A percentile compares a stretch with the other conserved stretches of the same genome.
These are phyloP conservation scores for Drosophila pectinifera DNA, from an alignment of 1,140 invertebrate genomes.

Conservation along the genomic window DNA sequence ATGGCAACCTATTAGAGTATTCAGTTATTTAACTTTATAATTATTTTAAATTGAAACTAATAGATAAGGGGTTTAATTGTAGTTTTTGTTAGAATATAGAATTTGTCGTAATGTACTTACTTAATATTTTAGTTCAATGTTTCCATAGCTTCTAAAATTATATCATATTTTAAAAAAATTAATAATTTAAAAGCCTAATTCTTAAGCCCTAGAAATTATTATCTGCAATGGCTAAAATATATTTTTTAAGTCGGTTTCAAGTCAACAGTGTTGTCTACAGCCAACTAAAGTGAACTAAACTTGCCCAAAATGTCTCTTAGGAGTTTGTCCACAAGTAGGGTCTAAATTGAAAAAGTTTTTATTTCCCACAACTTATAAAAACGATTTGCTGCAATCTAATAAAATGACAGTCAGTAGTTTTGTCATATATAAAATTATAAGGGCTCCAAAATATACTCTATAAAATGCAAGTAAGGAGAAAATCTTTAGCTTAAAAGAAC, in stretches of 20 bases:
- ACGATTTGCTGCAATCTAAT: too few relatives aligned
- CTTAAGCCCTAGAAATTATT: too few relatives aligned
- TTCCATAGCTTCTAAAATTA: too few relatives aligned
- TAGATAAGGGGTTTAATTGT: too few relatives aligned
- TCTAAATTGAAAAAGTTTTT: not conserved
- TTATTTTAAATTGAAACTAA: not conserved
- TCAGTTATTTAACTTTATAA: not conserved
- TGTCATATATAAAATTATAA: not conserved
- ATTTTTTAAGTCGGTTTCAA: not conserved
- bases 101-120: too few relatives aligned
- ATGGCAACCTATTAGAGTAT: not conserved
- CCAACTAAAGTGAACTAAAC: not conserved
- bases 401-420: not conserved
- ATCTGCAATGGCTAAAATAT: not conserved
- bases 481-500: not conserved
- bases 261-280: not conserved
- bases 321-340: not conserved
- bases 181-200: not conserved
- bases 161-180: not conserved
- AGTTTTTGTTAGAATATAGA: too few relatives aligned
- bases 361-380: not conserved
- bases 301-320: not conserved
- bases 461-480: not conserved
- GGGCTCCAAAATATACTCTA: not conserved
- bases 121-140: too few relatives aligned